These are phyloP conservation scores for Drosophila mimetica DNA, from an alignment of 2,888 invertebrate species.

Conservation along the genomic window DNA sequence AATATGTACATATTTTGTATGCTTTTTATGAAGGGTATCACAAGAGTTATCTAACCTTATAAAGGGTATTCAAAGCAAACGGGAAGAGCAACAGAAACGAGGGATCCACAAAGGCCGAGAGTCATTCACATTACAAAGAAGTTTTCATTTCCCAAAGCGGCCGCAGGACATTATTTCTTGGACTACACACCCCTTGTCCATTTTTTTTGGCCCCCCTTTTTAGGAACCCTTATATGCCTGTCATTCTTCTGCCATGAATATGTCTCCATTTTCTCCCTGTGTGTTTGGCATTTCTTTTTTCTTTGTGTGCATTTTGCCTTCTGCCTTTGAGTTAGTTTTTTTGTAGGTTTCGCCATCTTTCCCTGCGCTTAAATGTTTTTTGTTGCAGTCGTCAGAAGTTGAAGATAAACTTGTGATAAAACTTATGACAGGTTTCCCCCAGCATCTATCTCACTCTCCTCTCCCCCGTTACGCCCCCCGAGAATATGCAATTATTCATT, in stretches of 20 bases:
- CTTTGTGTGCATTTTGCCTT: constrained; percentile 23
- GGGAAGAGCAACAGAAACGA: background rate
- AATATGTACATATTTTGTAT: no score
- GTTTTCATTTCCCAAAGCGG: constrained; percentile 73
- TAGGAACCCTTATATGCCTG: constrained; percentile 57
- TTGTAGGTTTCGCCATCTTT: constrained; percentile 1
- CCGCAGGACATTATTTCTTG: constrained; percentile 75
- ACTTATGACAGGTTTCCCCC: constrained; percentile 48
- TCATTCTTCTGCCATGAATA: constrained; percentile 61
- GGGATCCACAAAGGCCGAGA: constrained; percentile 39
- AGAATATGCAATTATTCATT: constrained; percentile 59
- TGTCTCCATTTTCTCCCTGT: constrained; percentile 37
- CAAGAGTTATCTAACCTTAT: background rate
- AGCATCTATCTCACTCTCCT: background rate
- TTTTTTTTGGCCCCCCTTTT: constrained; percentile 30
- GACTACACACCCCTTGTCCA: constrained; percentile 11
- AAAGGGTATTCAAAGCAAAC: constrained; percentile 6
- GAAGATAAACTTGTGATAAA: constrained; percentile 58
- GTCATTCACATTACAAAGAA: constrained; percentile 70
- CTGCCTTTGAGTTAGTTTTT: constrained; percentile 1
- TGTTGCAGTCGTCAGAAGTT: constrained; percentile 54
- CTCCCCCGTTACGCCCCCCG: background rate
- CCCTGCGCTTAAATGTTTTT: constrained; percentile 52
- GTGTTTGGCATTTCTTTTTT: constrained; percentile 14
- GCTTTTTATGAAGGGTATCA: background rate